Conservation (phyloP, 2,113 vertebrate genomes). For the Galbula dea region DNA sequence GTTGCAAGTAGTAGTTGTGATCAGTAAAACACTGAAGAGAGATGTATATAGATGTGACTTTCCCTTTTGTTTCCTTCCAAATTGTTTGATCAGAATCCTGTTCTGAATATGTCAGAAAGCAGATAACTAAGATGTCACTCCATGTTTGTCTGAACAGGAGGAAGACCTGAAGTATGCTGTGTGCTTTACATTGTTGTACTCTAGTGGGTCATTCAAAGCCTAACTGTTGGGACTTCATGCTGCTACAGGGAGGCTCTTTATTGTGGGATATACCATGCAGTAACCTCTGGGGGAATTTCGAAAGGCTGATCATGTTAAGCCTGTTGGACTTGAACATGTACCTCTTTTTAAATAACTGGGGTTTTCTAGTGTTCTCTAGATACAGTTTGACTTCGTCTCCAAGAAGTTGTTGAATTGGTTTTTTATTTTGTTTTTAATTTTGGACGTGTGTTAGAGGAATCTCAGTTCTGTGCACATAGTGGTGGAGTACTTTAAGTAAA, state of each 20-base stretch:
- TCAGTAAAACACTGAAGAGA: not conserved
- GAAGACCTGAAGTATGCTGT: not conserved
- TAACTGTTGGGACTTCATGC: not conserved
- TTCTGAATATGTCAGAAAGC: not conserved
- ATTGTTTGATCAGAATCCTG: not conserved
- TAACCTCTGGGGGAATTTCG: not conserved
- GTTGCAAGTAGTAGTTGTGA: not conserved
- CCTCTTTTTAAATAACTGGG: constrained; percentile 5
- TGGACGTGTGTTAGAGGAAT: not conserved
- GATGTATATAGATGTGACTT: not conserved
- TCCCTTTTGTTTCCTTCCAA: not conserved
- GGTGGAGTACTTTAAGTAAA: constrained; percentile 9
- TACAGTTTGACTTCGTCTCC: not conserved
- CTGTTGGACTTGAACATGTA: not conserved
- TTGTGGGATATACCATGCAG: fast-evolving
- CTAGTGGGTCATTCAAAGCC: not conserved
- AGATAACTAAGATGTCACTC: not conserved
- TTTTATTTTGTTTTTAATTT: not conserved
- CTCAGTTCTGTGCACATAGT: constrained; percentile 32
- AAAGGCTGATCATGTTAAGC: not conserved
- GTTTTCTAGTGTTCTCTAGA: not conserved
- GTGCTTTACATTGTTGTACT: not conserved
- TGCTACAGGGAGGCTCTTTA: not conserved
- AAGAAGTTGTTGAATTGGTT: not conserved
- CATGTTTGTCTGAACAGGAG: not conserved